Evolutionary conservation across 2,888 invertebrate species (phyloP).

Genomic region (Perdita meconis): DNA sequence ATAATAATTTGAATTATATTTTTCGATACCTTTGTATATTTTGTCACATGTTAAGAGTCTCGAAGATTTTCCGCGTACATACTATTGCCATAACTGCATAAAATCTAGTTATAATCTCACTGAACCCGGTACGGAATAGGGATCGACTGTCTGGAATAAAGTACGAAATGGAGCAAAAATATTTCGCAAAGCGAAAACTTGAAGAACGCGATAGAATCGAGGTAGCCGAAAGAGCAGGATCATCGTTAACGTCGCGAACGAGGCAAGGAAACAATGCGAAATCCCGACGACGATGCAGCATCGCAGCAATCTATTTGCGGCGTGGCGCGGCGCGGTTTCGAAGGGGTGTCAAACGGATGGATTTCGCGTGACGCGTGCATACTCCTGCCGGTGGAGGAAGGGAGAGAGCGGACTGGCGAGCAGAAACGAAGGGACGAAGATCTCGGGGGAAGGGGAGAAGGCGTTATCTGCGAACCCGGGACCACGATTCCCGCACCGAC

Average conservation of each 20-base stretch:
- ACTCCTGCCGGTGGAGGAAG: not conserved
- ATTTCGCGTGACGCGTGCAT: constrained; percentile 30
- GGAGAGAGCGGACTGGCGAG: constrained; percentile 28
- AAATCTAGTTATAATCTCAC: too few relatives aligned
- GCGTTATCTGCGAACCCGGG: constrained; percentile 79
- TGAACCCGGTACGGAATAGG: too few relatives aligned
- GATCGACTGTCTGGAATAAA: not conserved
- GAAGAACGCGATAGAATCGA: not conserved
- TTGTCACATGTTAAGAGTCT: too few relatives aligned
- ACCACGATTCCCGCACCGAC: constrained; percentile 67
- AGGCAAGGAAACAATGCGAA: constrained; percentile 39
- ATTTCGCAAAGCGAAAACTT: not conserved
- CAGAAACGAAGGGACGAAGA: constrained; percentile 44
- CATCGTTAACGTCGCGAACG: not conserved
- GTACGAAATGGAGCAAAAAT: not conserved
- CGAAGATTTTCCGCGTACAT: too few relatives aligned
- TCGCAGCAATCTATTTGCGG: constrained; percentile 50
- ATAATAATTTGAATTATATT: too few relatives aligned
- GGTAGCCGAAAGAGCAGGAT: not conserved
- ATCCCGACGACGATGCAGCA: constrained; percentile 76
- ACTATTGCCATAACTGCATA: too few relatives aligned
- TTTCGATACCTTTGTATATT: too few relatives aligned
- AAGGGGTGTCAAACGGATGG: constrained; percentile 59
- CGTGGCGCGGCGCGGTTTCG: constrained; percentile 46
- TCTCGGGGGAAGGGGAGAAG: constrained; percentile 53